Evolutionary conservation across 2,113 vertebrate genomes (phyloP).

Genomic region (Otolemur garnettii): DNA sequence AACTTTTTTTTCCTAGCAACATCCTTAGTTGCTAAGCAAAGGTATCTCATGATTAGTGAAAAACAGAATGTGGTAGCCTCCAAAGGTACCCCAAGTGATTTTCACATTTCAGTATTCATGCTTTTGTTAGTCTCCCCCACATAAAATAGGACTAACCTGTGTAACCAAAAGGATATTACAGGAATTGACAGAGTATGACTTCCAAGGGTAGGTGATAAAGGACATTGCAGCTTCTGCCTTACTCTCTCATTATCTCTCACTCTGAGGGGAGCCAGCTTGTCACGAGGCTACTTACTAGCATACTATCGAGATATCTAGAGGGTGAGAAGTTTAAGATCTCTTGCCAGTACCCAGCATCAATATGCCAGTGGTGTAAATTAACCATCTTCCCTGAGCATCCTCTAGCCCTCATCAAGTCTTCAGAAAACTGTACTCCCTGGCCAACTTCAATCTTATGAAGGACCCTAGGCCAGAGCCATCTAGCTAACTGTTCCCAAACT

Average conservation of each 20-base stretch:
- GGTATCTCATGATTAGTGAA: background rate
- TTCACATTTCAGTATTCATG: background rate
- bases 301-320: background rate
- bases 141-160: background rate
- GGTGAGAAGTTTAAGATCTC: background rate
- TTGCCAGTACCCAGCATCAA: background rate
- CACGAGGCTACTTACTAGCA: background rate
- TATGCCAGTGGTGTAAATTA: background rate
- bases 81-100: background rate
- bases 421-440: background rate
- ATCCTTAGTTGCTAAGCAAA: constrained; percentile 29
- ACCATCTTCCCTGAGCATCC: background rate
- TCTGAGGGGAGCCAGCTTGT: background rate
- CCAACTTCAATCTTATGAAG: background rate
- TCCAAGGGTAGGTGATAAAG: background rate
- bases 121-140: background rate
- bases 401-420: background rate
- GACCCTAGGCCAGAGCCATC: background rate
- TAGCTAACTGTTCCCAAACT: background rate
- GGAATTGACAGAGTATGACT: background rate
- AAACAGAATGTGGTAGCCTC: background rate
- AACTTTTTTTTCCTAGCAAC: background rate
- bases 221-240: background rate
- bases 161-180: background rate
- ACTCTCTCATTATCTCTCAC: background rate